Base-by-base conservation (phyloP, 2,113 vertebrate species). In the Astatoreochromis straeleni region DNA sequence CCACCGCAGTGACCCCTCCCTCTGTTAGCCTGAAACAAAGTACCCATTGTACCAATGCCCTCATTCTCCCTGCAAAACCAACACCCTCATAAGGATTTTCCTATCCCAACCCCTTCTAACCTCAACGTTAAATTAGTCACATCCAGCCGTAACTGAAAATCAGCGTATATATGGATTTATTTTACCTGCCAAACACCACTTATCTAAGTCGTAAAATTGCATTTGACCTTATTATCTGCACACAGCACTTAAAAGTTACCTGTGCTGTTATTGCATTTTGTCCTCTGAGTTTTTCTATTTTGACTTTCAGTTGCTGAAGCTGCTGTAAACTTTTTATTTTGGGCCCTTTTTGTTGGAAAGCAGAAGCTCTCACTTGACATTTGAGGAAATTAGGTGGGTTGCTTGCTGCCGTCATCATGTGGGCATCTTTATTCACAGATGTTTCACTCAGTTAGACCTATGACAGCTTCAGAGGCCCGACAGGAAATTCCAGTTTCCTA, bases 1-100 rank as follows among this genome's bases (percentile, higher is more conserved):
- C 90, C 89, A 79, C 87, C 13, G 3, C 85, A 55, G 60, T 70
- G 51, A 65, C 51, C 87, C 89, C 88, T 87, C 90, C 89, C 63
- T 70, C 85, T 7, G 7, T 79, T 45, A 9, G 82, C 42, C 83
- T 80, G 73, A 90, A 80, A 96, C 96, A 96, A 94, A 96, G 95
- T 96, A 38, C 57, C 90, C 91, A 94, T 96, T 96, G 95, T 96
- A 87, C 85, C 85, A 26, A 55, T 93, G 93, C 85, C 88, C 89
- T 94, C 91, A 93, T 94, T 94, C 89, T 92, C 88, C 87, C 90
- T 80, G 86, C 91, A 91, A 83, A 70, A 83, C 88, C 91, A 90
- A 83, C 80, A 86, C 87, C 53, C 90, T 90, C 90, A 87, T 17
- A 94, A 90, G 87, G 93, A 91, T 94, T 90, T 87, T 89, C 81